These are phyloP conservation scores for Brachionus asplanchnoidis DNA, from an alignment of 1,140 invertebrate species.

Conservation along the genomic window DNA sequence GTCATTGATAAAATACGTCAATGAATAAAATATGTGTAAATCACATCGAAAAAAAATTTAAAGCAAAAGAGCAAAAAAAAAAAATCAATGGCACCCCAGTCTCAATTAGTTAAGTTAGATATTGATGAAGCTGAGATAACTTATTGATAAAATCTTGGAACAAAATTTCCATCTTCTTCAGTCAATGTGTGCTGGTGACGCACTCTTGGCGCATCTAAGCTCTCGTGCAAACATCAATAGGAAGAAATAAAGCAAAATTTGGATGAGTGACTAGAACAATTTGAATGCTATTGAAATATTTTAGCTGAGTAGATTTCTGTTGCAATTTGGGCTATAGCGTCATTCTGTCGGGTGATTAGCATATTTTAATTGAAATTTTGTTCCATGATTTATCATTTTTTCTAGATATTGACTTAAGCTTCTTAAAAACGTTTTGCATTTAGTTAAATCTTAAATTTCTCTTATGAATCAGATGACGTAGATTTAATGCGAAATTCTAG, in stretches of 20 bases:
- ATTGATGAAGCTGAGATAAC: not conserved
- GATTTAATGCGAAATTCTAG: not conserved
- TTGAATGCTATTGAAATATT: not conserved
- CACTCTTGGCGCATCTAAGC: not conserved
- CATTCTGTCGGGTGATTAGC: not conserved
- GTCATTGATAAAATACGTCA: constrained; percentile 26
- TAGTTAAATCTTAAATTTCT: not conserved
- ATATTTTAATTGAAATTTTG: constrained; percentile 1
- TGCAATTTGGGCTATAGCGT: not conserved
- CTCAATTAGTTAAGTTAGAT: not conserved
- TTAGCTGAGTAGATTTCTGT: not conserved
- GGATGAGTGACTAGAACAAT: not conserved
- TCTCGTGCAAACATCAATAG: not conserved
- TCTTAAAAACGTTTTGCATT: not conserved
- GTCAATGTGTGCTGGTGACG: not conserved
- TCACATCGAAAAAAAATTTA: not conserved
- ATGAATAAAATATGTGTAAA: constrained; percentile 17
- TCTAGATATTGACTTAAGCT: not conserved
- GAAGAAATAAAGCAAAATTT: not conserved
- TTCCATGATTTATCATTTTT: not conserved
- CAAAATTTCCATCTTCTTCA: not conserved
- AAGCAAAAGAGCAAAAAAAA: not conserved
- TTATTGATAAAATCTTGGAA: not conserved
- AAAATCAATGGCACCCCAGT: not conserved
- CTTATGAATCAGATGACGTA: not conserved